Evolutionary conservation across 2,797 vertebrate genomes (phyloP).

Genomic region (Malurus leucopterus): DNA sequence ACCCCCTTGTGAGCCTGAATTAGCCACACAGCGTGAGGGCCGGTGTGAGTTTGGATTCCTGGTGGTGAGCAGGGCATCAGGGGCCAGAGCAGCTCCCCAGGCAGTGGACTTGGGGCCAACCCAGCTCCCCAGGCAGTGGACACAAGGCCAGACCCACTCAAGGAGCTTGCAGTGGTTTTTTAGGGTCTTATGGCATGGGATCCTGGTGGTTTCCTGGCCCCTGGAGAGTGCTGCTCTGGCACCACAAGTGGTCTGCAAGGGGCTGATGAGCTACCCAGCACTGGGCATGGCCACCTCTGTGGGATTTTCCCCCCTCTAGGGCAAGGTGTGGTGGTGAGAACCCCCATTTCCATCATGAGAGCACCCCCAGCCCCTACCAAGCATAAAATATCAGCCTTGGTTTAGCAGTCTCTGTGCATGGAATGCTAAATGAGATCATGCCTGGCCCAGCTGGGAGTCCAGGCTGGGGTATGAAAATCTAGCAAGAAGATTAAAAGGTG

Average conservation of each 20-base stretch:
- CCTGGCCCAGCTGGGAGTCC: background rate
- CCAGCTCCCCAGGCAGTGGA: background rate
- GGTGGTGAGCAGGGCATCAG: background rate
- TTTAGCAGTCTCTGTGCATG: background rate
- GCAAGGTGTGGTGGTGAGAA: background rate
- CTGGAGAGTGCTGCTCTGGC: background rate
- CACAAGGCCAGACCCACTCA: fast-evolving
- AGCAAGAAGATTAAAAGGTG: conserved; percentile 65
- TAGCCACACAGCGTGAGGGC: background rate
- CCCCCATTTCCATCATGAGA: background rate
- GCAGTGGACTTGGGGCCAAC: fast-evolving
- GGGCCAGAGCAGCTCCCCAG: background rate
- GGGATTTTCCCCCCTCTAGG: background rate
- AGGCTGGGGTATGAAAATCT: conserved; percentile 21
- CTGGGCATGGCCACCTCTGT: background rate
- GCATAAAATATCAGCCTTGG: background rate
- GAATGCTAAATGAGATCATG: conserved; percentile 20
- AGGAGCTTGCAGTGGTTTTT: background rate
- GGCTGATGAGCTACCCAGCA: background rate
- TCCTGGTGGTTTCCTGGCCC: background rate
- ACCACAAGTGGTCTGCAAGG: background rate
- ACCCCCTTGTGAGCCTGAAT: conserved; percentile 6
- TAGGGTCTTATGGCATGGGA: background rate
- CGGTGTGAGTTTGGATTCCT: background rate
- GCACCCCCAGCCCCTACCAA: background rate